Evolutionary conservation across 2,888 invertebrate species (phyloP), one percentile per base, ranked within the genome.

Genomic region (Melipona bicolor): DNA sequence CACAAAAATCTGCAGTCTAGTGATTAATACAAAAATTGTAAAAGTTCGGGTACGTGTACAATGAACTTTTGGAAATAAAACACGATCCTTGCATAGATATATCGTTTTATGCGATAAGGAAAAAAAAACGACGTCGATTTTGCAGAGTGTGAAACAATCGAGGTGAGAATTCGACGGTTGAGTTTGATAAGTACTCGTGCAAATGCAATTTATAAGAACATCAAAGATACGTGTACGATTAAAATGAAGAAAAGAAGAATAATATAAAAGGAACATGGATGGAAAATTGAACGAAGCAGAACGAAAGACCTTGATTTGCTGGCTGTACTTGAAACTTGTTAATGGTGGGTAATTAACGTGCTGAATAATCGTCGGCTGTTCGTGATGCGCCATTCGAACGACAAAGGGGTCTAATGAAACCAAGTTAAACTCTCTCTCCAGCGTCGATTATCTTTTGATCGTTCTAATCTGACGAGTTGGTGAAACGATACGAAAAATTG

Each of bases 321-420:
- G 62, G 36, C 32, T 56, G 76, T 52, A 62, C 62, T 62, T 32
- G 77, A 61, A 62, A 69, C 72, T 79, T 67, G 81, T 70, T 83
- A 88, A 88, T 65, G 27, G 50, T 27, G 32, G 69, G 64, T 81
- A 87, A 87, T 87, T 87, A 87, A 73, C 83, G 65, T 65, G 59
- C 11, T 61, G 75, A 67, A 72, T 72, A 83, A 85, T 80, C 68
- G 67, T 49, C 65, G 50, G 56, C 52, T 69, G 83, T 71, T 84
- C 77, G 56, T 21, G 74, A 78, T 71, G 78, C 78, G 52, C 65
- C 56, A 32, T 56, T 68, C 36, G 43, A 24, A 24, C 64, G 75
- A 84, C 69, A 83, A 75, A 83, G 52, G 32, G 4, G 11, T 49
- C 65, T 27, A 78, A 78, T 54, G 73, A 77, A 80, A 83, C 61